Base-by-base conservation (phyloP, 2,113 vertebrate genomes). In the Labrus mixtus region DNA sequence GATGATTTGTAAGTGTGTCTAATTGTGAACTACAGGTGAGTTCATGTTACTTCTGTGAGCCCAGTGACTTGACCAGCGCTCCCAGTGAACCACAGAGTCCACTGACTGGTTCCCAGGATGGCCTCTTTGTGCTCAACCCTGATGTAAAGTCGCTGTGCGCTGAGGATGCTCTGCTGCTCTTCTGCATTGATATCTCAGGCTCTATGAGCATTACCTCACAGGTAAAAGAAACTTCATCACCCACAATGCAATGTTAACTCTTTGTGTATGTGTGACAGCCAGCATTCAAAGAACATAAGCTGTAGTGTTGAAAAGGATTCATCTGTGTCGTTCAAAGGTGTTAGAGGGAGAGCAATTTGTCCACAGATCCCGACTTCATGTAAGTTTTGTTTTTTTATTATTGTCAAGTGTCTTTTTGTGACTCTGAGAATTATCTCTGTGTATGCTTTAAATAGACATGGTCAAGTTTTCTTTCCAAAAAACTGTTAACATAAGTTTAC, bases 101-200 rank as follows among this genome's bases (percentile, higher is more conserved):
- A 12, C 39, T 50, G 25, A 53, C n/a, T 16, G 76, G 64, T 62
- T 60, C 20, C 68, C 61, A 58, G 54, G 88, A 92, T 1, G 63
- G 58, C 10, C 76, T 92, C 13, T 94, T 90, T 58, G 36, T 73
- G 45, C 77, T 93, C 37, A 43, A 11, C 60, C 79, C 90, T 16
- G 15, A 82, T 12, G 50, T 76, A 17, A 51, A 68, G 13, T 45
- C 23, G 4, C 36, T 7, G 16, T 63, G 50, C 2, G 39, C 74
- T 8, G 10, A 53, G 0, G 86, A 90, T 6, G 3, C 80, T 0
- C 85, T 93, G 77, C 81, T 94, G 46, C 53, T 94, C 56, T 91
- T 93, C 80, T 93, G 93, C 73, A 92, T 94, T 3, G 93, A 94
- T 70, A 83, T 87, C 62, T 94, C 93, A 0, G 89, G 89, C 51